Conservation (phyloP, 2,113 vertebrate species). For the Pleuronectes platessa region DNA sequence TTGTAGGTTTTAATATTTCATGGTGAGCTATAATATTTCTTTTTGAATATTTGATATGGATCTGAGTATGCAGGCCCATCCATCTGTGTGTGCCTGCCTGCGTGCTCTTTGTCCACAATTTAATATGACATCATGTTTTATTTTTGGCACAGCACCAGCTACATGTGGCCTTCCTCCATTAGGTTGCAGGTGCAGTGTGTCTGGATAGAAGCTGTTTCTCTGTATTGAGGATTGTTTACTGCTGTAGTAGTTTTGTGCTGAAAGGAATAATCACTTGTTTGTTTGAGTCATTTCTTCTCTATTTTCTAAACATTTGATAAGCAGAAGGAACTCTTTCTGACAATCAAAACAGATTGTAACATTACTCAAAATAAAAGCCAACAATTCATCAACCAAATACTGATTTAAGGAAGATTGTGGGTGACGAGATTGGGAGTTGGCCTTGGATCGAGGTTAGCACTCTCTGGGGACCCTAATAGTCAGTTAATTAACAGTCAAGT, state of each 20-base stretch:
- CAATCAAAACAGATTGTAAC: too few relatives aligned
- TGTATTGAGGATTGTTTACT: not conserved
- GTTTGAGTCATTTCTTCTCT: not conserved
- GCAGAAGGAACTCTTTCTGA: too few relatives aligned
- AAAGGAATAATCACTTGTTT: not conserved
- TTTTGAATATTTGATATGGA: constrained; percentile 58
- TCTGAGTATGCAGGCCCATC: not conserved
- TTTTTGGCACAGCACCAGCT: constrained; percentile 42
- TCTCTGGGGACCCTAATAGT: too few relatives aligned
- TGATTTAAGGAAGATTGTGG: too few relatives aligned
- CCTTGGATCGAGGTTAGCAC: too few relatives aligned
- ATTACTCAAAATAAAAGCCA: too few relatives aligned
- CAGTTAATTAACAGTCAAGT: too few relatives aligned
- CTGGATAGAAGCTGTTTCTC: not conserved
- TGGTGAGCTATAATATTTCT: constrained; percentile 53
- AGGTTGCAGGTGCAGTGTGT: constrained; percentile 47
- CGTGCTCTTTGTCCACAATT: constrained; percentile 31
- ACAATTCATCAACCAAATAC: not conserved
- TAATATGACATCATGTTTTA: constrained; percentile 58
- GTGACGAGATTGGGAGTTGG: too few relatives aligned
- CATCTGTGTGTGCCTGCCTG: not conserved
- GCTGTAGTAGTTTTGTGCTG: not conserved
- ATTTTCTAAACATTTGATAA: not conserved
- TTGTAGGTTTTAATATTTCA: constrained; percentile 69
- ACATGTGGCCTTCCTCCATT: constrained; percentile 48